Evolutionary conservation across 2,113 vertebrate species (phyloP).

Genomic region (Passer domesticus): DNA sequence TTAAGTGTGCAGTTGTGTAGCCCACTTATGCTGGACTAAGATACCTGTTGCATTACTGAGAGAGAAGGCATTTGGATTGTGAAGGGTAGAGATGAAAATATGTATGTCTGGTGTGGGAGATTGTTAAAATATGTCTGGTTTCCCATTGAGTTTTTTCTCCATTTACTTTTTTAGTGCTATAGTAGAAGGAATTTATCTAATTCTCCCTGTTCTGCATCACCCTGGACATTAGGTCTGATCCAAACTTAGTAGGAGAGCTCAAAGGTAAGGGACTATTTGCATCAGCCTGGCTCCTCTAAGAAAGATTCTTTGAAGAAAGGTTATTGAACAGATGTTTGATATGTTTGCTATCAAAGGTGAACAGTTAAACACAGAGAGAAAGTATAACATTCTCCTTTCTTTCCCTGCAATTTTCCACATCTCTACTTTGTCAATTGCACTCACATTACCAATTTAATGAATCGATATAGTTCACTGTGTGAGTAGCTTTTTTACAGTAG

Average conservation of each 20-base stretch:
- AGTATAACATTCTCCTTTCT: background rate
- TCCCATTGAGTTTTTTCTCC: background rate
- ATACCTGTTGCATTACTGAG: background rate
- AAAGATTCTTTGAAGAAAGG: background rate
- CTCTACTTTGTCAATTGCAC: background rate
- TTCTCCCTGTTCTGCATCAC: background rate
- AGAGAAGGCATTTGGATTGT: background rate
- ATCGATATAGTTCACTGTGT: background rate
- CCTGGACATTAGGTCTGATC: background rate
- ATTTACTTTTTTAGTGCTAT: background rate
- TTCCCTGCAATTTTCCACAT: background rate
- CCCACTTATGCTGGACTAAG: background rate
- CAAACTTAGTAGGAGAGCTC: background rate
- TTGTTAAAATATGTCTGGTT: background rate
- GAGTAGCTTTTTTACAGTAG: background rate
- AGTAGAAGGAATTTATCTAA: background rate
- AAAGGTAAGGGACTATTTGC: background rate
- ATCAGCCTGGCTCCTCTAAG: background rate
- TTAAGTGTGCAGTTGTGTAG: background rate
- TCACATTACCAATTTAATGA: background rate
- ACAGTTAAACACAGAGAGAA: background rate
- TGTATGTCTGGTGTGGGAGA: background rate
- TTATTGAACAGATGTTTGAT: background rate
- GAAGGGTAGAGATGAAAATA: background rate
- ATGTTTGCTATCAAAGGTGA: background rate